Percentiles rank a stretch among this genome's conserved stretches.
Conservation (phyloP, 2,797 vertebrate species). For the Smutsia temminckii region DNA sequence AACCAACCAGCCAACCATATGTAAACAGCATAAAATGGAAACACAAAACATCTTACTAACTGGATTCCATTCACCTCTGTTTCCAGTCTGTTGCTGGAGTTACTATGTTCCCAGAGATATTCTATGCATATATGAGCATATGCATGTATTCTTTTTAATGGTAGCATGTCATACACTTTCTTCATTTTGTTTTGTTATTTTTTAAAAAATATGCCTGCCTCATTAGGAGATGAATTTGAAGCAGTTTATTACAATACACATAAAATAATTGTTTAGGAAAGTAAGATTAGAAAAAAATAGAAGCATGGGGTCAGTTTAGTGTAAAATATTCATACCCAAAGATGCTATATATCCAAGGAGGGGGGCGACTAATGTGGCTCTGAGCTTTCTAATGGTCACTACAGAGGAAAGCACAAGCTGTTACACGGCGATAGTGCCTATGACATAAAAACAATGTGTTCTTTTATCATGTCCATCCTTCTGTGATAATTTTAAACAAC, state of each 20-base stretch:
- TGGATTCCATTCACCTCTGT: not conserved
- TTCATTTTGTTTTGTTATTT: not conserved
- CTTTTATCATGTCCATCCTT: not conserved
- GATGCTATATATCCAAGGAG: not conserved
- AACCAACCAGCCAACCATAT: not conserved
- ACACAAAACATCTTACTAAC: not conserved
- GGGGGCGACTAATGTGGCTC: not conserved
- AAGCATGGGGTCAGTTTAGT: not conserved
- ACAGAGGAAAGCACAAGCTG: not conserved
- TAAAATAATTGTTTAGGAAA: not conserved
- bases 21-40: not conserved
- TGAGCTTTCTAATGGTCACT: not conserved
- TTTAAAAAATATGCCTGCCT: not conserved
- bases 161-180: not conserved
- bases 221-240: not conserved
- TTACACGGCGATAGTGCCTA: not conserved
- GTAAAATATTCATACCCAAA: not conserved
- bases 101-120: not conserved
- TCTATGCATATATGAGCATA: not conserved
- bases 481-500: not conserved
- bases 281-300: not conserved
- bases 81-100: not conserved
- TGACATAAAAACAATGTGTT: not conserved
- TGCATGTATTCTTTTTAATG: not conserved
- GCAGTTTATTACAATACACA: not conserved